Percentiles rank a stretch among this genome's conserved stretches.
phyloP scores from a whole-genome alignment of 2,888 invertebrate species.

The Drosophila histrio region DNA sequence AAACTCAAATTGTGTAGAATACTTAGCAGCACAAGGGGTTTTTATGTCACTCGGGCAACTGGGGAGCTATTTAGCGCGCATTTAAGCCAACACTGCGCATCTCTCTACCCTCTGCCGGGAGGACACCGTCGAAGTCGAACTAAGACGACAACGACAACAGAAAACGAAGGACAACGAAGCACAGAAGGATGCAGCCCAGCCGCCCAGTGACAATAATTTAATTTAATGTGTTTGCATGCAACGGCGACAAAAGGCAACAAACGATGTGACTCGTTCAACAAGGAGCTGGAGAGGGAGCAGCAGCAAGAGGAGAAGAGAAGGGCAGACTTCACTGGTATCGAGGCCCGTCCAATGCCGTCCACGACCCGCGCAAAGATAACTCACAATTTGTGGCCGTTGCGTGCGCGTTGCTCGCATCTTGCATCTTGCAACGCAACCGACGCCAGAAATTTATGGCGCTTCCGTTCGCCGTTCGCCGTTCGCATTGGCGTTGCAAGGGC shows the following conservation, averaged over 20 bases:
- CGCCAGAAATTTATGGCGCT: conserved; percentile 66
- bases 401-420: conserved; percentile 45
- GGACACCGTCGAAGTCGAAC: conserved; percentile 46
- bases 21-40: conserved; percentile 48
- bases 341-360: conserved; percentile 20
- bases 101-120: neutral
- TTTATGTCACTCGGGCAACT: conserved; percentile 30
- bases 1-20: conserved; percentile 56
- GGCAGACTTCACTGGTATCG: conserved; percentile 15
- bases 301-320: neutral
- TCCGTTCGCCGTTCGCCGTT: conserved; percentile 47
- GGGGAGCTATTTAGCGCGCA: conserved; percentile 62
- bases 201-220: conserved; percentile 75
- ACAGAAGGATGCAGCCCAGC: conserved; percentile 27
- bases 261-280: conserved; percentile 7
- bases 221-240: conserved; percentile 80
- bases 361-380: conserved; percentile 64
- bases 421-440: conserved; percentile 46
- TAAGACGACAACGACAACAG: conserved; percentile 45
- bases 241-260: conserved; percentile 49
- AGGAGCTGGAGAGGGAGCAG: neutral
- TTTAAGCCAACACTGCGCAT: conserved; percentile 17
- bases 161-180: conserved; percentile 21
- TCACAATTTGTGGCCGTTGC: conserved; percentile 76
- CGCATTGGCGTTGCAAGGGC: conserved; percentile 9